phyloP scores from a whole-genome alignment of 2,888 invertebrate species.

The Neria commutata region DNA sequence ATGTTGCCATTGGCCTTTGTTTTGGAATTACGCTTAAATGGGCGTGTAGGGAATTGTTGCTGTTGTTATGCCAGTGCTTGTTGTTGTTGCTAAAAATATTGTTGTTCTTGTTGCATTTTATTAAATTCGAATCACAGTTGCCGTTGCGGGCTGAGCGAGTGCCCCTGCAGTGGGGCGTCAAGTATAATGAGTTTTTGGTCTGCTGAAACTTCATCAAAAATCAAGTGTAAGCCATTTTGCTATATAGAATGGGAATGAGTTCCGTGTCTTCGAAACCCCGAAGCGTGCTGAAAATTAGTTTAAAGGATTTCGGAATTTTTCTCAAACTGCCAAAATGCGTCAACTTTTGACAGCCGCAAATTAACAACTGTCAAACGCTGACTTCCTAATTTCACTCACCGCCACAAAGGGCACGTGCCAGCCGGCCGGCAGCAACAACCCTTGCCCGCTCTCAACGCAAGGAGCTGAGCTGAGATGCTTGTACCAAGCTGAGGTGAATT shows the following conservation, averaged over 20 bases:
- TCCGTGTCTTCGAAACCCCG: neutral
- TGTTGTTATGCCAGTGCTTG: slow-evolving; percentile 2
- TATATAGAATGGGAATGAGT: no score
- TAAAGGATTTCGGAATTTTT: neutral
- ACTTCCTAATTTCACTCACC: neutral
- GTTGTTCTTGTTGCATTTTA: slow-evolving; percentile 18
- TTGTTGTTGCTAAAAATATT: slow-evolving; percentile 18
- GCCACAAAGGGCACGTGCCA: neutral
- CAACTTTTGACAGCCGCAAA: neutral
- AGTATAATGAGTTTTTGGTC: no score
- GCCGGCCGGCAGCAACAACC: neutral
- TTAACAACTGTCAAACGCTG: neutral
- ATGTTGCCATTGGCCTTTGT: slow-evolving; percentile 20
- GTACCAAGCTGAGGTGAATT: no score
- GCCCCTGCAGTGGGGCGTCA: no score
- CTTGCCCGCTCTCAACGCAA: neutral
- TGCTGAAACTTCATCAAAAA: no score
- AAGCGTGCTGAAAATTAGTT: neutral
- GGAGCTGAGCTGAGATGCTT: neutral
- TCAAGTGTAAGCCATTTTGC: no score
- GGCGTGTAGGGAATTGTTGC: slow-evolving; percentile 33
- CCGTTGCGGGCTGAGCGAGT: slow-evolving; percentile 3
- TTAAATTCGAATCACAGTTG: slow-evolving; percentile 31
- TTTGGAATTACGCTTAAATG: slow-evolving; percentile 29
- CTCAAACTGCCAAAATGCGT: neutral